Evolutionary conservation across 1,140 invertebrate species (phyloP).

Genomic region (Orchesella cincta): DNA sequence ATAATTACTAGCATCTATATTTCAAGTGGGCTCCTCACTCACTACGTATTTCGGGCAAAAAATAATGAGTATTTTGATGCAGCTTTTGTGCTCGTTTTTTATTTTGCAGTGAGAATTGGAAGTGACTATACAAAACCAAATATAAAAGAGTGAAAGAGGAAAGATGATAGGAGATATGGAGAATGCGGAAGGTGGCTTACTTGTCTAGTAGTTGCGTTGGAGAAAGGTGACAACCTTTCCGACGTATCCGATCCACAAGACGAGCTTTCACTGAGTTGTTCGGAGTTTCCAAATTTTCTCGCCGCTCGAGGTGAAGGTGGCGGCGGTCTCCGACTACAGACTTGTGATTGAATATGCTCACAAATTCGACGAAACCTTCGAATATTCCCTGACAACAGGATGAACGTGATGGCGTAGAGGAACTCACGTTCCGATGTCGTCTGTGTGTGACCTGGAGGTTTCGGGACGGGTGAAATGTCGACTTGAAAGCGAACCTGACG

Average conservation of each 20-base stretch:
- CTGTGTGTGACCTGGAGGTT: slow-evolving; percentile 64
- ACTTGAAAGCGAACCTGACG: slow-evolving; percentile 94
- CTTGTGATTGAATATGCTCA: slow-evolving; percentile 91
- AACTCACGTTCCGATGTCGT: slow-evolving; percentile 74
- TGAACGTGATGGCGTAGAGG: slow-evolving; percentile 92
- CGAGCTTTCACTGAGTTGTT: slow-evolving; percentile 75
- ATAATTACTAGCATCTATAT: too few relatives aligned
- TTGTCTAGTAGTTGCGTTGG: slow-evolving; percentile 61
- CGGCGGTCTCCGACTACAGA: slow-evolving; percentile 71
- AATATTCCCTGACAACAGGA: slow-evolving; percentile 91
- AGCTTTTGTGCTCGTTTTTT: too few relatives aligned
- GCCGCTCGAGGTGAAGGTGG: slow-evolving; percentile 69
- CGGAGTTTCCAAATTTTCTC: slow-evolving; percentile 63
- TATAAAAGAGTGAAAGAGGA: too few relatives aligned
- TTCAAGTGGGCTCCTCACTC: too few relatives aligned
- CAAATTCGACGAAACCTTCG: slow-evolving; percentile 91
- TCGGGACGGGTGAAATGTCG: slow-evolving; percentile 59
- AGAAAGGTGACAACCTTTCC: slow-evolving; percentile 68
- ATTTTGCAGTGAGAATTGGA: too few relatives aligned
- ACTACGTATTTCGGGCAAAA: too few relatives aligned
- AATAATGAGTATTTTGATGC: too few relatives aligned
- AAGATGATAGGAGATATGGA: too few relatives aligned
- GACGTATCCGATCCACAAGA: slow-evolving; percentile 81
- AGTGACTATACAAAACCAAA: too few relatives aligned
- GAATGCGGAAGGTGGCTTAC: slow-evolving; percentile 47